Conservation (phyloP, 2,113 vertebrate genomes). For the Ia io region DNA sequence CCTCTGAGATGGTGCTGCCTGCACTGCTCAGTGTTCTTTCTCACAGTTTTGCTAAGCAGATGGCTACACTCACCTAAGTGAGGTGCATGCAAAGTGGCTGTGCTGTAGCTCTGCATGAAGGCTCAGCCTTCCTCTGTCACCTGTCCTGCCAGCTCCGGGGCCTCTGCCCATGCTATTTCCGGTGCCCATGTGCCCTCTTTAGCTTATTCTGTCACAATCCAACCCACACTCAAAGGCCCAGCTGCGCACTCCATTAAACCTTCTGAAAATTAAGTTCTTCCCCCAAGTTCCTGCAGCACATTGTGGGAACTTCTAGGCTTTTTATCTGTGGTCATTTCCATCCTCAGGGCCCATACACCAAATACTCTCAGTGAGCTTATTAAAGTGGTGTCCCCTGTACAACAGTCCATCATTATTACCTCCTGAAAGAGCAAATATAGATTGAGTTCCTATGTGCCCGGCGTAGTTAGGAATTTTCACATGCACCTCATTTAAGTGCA, state of each 20-base stretch:
- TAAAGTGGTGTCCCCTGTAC: background rate
- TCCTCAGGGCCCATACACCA: background rate
- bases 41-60: background rate
- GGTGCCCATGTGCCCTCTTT: background rate
- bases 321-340: background rate
- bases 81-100: rapidly evolving
- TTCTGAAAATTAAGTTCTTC: background rate
- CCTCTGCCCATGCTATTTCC: background rate
- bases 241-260: background rate
- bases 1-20: background rate
- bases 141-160: background rate
- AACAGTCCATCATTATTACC: background rate
- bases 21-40: background rate
- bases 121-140: background rate
- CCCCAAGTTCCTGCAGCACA: background rate
- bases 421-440: background rate
- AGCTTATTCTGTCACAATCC: background rate
- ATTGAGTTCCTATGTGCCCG: background rate
- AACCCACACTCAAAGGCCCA: background rate
- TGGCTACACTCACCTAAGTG: background rate
- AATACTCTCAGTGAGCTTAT: background rate
- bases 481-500: background rate
- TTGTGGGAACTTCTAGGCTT: background rate
- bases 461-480: background rate
- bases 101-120: too few species aligned